phyloP scores from a whole-genome alignment of 2,113 vertebrate species.

The Theristicus caerulescens region DNA sequence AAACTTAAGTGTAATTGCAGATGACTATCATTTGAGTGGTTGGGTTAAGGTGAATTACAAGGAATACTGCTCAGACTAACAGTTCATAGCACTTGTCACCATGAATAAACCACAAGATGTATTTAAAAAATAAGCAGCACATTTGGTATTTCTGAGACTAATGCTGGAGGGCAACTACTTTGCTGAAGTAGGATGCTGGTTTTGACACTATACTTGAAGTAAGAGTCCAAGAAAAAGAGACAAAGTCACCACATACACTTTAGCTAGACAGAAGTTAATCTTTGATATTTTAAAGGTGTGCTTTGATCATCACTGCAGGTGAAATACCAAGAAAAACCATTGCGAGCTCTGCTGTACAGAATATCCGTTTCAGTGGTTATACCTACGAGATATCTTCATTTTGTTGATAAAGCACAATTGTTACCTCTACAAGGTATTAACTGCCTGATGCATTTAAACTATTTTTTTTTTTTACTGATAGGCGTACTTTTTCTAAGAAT shows the following conservation, averaged over 20 bases:
- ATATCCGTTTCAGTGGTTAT: background rate
- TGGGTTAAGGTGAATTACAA: constrained; percentile 11
- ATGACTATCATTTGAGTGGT: background rate
- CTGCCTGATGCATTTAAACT: background rate
- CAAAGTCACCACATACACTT: background rate
- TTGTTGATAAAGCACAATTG: background rate
- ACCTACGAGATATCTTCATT: background rate
- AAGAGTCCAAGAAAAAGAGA: background rate
- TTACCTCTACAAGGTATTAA: background rate
- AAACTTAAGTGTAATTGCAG: background rate
- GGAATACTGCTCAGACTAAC: constrained; percentile 4
- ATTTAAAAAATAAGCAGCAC: constrained; percentile 6
- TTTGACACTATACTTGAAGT: background rate
- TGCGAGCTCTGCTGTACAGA: background rate
- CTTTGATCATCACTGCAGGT: background rate
- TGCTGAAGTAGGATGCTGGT: background rate
- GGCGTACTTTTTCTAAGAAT: background rate
- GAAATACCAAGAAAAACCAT: background rate
- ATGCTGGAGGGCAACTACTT: background rate
- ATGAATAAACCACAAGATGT: background rate
- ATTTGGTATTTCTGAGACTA: constrained; percentile 28
- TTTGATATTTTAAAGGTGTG: background rate
- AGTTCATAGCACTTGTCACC: constrained; percentile 28
- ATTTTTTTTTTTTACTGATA: background rate
- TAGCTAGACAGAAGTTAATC: background rate